These are phyloP conservation scores for Scelioninae gen. 1 DNA, from an alignment of 2,888 invertebrate species.

Conservation along the genomic window DNA sequence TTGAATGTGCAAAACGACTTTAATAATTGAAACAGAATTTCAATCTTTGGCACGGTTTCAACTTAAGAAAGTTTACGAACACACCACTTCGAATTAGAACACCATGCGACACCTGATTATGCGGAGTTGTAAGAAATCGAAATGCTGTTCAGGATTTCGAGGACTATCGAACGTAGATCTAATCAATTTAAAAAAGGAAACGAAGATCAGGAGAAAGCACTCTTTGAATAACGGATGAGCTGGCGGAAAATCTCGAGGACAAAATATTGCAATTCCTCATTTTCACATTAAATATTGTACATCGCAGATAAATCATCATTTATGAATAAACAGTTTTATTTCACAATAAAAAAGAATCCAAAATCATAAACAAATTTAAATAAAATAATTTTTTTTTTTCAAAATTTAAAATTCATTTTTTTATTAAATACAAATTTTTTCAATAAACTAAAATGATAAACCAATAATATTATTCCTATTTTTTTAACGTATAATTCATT, in stretches of 20 bases:
- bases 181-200: slow-evolving; percentile 41
- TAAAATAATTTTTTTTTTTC: too few relatives aligned
- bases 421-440: too few relatives aligned
- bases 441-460: too few relatives aligned
- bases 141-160: slow-evolving; percentile 18
- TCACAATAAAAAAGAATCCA: too few relatives aligned
- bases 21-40: slow-evolving; percentile 46
- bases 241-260: slow-evolving; percentile 50
- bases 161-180: too few relatives aligned
- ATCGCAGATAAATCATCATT: background rate
- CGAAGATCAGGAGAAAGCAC: slow-evolving; percentile 33
- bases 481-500: background rate
- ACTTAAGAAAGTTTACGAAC: slow-evolving; percentile 62
- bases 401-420: too few relatives aligned
- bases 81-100: slow-evolving; percentile 56
- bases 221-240: slow-evolving; percentile 37
- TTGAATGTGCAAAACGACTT: slow-evolving; percentile 51
- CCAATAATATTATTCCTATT: too few relatives aligned
- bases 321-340: too few relatives aligned
- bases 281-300: too few relatives aligned
- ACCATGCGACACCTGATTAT: slow-evolving; percentile 40
- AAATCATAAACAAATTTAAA: too few relatives aligned
- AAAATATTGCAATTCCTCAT: background rate
- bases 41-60: slow-evolving; percentile 61
- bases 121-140: slow-evolving; percentile 27